Percentiles rank a stretch among this genome's conserved stretches.
These are phyloP conservation scores for Platanista minor DNA, from an alignment of 2,113 vertebrate genomes.

Conservation along the genomic window DNA sequence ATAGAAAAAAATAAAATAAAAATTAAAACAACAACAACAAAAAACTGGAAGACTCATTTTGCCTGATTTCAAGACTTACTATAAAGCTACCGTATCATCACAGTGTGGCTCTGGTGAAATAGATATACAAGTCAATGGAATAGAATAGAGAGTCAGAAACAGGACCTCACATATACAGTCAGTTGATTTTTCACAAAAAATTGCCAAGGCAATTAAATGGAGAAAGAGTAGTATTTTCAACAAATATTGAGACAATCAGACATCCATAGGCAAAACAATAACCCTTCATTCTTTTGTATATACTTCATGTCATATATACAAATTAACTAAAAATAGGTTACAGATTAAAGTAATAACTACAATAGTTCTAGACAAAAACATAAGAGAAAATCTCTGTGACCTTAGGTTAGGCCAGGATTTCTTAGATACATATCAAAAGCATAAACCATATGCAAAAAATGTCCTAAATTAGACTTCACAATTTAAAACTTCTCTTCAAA, in stretches of 20 bases:
- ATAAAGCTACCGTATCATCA: neutral
- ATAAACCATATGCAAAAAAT: neutral
- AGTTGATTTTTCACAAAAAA: neutral
- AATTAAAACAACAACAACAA: too few species aligned
- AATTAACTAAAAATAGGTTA: neutral
- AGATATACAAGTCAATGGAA: neutral
- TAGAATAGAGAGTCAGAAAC: neutral
- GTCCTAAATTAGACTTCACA: neutral
- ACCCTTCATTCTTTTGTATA: neutral
- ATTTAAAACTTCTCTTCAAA: neutral
- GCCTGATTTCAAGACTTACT: neutral
- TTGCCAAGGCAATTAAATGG: neutral
- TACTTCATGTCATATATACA: neutral
- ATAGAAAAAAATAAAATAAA: too few species aligned
- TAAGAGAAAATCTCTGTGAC: neutral
- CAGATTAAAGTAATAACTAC: neutral
- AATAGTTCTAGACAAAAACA: neutral
- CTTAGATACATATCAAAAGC: neutral
- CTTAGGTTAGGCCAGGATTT: neutral
- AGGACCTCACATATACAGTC: neutral
- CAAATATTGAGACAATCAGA: neutral
- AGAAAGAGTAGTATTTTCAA: neutral
- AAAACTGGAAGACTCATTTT: neutral
- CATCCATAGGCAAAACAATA: neutral
- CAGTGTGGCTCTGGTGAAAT: neutral